phyloP scores from a whole-genome alignment of 2,888 invertebrate genomes.

The Amblyjoppa fuscipennis region DNA sequence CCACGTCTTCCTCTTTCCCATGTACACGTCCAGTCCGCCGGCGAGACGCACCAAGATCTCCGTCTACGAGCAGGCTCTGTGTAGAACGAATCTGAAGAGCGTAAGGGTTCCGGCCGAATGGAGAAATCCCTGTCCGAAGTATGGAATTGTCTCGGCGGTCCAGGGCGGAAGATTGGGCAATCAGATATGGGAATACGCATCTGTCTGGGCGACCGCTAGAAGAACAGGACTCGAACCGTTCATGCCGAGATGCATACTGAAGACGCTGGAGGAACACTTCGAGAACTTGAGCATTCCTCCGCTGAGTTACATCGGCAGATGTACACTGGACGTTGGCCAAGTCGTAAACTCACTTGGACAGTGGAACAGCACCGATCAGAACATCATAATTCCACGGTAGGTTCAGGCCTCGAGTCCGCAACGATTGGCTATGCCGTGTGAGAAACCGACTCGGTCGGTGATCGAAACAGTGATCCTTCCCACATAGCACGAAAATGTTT shows the following conservation, averaged over 20 bases:
- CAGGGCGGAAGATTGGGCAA: slow-evolving; percentile 84
- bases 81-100: slow-evolving; percentile 85
- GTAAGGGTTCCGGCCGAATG: slow-evolving; percentile 83
- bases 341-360: slow-evolving; percentile 86
- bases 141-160: slow-evolving; percentile 81
- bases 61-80: slow-evolving; percentile 87
- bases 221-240: slow-evolving; percentile 82
- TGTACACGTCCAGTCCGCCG: slow-evolving; percentile 86
- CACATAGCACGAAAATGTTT: too few species aligned
- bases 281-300: slow-evolving; percentile 87
- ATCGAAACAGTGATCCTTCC: background rate
- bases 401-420: background rate
- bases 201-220: slow-evolving; percentile 84
- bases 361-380: slow-evolving; percentile 87
- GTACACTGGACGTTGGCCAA: slow-evolving; percentile 85
- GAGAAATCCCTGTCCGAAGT: slow-evolving; percentile 81
- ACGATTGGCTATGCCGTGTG: background rate
- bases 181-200: slow-evolving; percentile 84
- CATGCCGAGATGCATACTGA: slow-evolving; percentile 85
- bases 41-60: slow-evolving; percentile 84
- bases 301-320: slow-evolving; percentile 87
- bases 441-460: background rate
- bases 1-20: slow-evolving; percentile 88
- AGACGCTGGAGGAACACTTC: slow-evolving; percentile 87
- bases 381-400: slow-evolving; percentile 86